Percentiles rank a stretch among this genome's conserved stretches.
Evolutionary conservation across 2,888 invertebrate species (phyloP).

Genomic region (Drosophila paranaensis): DNA sequence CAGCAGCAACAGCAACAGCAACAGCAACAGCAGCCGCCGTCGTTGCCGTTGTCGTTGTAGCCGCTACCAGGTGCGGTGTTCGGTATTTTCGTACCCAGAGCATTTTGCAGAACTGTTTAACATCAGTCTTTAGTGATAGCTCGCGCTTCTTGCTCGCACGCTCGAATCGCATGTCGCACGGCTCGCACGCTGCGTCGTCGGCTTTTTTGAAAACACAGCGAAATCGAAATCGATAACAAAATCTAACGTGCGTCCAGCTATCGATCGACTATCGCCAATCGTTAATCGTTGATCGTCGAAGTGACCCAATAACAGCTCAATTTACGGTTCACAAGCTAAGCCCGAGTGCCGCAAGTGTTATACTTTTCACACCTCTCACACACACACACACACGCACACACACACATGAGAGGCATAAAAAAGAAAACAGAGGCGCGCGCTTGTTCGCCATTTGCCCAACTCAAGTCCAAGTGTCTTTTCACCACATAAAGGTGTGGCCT

Average conservation of each 20-base stretch:
- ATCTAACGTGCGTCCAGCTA: conserved; percentile 32
- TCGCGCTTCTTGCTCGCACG: conserved; percentile 83
- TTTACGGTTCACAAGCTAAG: conserved; percentile 26
- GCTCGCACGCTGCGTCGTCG: conserved; percentile 43
- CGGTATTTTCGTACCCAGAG: conserved; percentile 57
- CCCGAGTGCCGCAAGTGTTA: conserved; percentile 34
- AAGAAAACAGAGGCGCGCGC: conserved; percentile 62
- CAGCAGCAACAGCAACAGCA: conserved; percentile 28
- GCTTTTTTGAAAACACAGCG: conserved; percentile 25
- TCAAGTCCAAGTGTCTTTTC: conserved; percentile 55
- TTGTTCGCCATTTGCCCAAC: conserved; percentile 56
- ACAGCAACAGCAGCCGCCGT: conserved; percentile 22
- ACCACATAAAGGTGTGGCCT: conserved; percentile 78
- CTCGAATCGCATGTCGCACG: conserved; percentile 72
- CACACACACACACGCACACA: conserved; percentile 7
- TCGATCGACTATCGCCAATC: conserved; percentile 24
- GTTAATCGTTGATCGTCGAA: conserved; percentile 16
- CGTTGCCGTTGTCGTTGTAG: conserved; percentile 24
- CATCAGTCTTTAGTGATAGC: conserved; percentile 84
- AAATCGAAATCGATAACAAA: conserved; percentile 21
- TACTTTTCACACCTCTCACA: conserved; percentile 52
- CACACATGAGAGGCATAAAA: conserved; percentile 41
- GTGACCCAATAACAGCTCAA: conserved; percentile 33
- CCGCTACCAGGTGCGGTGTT: conserved; percentile 46
- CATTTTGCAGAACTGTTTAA: conserved; percentile 83